phyloP scores from a whole-genome alignment of 2,888 invertebrate species.

The Brachypalpus laphriformis region DNA sequence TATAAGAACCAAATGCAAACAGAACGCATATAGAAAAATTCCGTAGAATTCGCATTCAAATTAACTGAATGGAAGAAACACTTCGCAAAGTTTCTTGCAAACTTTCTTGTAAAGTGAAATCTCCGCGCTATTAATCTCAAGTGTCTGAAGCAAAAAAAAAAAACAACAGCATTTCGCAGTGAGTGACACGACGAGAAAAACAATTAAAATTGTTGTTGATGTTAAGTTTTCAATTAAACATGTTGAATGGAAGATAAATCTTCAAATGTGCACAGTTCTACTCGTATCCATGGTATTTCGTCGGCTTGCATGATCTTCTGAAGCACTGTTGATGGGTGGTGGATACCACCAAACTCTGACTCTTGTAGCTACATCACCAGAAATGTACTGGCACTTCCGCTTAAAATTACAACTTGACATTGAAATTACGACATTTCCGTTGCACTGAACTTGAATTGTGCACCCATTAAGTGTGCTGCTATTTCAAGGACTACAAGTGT shows the following conservation, averaged over 20 bases:
- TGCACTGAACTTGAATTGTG: constrained; percentile 32
- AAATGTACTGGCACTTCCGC: neutral
- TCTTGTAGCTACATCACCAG: neutral
- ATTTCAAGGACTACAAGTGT: too few species aligned
- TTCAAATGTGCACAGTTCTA: neutral
- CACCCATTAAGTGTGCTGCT: neutral
- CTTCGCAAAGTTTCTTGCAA: too few species aligned
- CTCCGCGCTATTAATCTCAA: neutral
- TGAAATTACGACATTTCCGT: constrained; percentile 37
- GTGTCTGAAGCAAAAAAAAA: neutral
- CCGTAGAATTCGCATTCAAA: too few species aligned
- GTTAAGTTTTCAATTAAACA: neutral
- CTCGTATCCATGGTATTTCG: neutral
- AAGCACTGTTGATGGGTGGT: too few species aligned
- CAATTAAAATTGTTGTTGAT: neutral
- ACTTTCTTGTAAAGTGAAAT: neutral
- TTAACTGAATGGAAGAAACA: too few species aligned
- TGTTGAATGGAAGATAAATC: neutral
- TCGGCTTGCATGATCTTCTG: neutral
- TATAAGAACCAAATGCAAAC: too few species aligned
- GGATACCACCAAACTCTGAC: neutral
- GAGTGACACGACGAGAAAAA: neutral
- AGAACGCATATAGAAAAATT: too few species aligned
- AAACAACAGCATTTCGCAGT: neutral
- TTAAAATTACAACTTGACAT: neutral